Evolutionary conservation across 2,888 invertebrate genomes (phyloP), one percentile per base, ranked within the genome.

Genomic region (Spicauda simplicius): DNA sequence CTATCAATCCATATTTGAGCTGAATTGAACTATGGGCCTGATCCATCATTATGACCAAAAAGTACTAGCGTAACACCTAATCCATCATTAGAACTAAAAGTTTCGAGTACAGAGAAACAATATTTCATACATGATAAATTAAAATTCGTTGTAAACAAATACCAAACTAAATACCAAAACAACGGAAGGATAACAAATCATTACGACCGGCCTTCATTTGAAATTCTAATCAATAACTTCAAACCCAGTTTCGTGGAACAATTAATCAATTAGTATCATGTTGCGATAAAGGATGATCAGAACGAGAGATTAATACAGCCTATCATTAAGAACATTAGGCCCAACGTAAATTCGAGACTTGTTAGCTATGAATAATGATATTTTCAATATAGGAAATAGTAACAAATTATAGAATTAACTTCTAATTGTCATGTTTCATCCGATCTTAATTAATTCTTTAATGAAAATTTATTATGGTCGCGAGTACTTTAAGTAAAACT

Each of bases 181-280:
- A 20, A 37, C 52, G 50, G 50, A 53, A 64, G 33, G 58, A 66
- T 60, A 67, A 67, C 50, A 62, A 65, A 55, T 63, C 16, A 60
- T 37, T 33, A 25, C 1, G 0, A 59, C 19, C 54, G 48, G 45
- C 48, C 37, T 33, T 59, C 61, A 58, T 52, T 60, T 65, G 56
- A 62, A 56, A 57, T 62, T 69, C 57, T 50, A 63, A 57, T 70
- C 68, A 73, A 73, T 71, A 74, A 76, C 68, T 71, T 71, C 61
- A 70, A 72, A 71, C 61, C 63, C 62, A 67, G 73, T 68, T 52
- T 65, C 68, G 59, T 68, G 70, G 70, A 72, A 79, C 82, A 76
- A 86, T 88, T 85, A 80, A 88, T 90, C 86, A 83, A 81, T 73
- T 72, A 78, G 77, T 78, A 80, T 77, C 86, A 85, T 74, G 86